These are phyloP conservation scores for Hydrolagus colliei DNA, from an alignment of 2,797 vertebrate species.

Conservation along the genomic window DNA sequence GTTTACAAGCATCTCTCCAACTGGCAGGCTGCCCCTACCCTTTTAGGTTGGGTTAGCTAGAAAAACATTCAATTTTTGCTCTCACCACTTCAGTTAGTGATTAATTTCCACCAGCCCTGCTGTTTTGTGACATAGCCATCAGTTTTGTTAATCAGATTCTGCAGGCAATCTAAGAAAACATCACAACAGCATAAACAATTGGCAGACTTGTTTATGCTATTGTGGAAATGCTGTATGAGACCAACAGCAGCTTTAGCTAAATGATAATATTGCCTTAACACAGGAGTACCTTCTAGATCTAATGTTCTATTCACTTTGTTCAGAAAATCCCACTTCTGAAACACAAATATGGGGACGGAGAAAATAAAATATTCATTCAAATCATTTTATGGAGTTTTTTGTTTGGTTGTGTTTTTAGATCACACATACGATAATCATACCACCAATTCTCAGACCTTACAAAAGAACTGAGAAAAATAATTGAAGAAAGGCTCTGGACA, in stretches of 20 bases:
- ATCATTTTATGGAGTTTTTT: background rate
- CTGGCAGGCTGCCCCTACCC: background rate
- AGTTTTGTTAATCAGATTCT: background rate
- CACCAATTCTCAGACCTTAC: no score
- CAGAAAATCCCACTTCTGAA: background rate
- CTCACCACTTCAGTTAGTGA: background rate
- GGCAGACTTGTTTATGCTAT: background rate
- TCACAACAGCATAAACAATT: background rate
- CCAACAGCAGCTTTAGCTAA: background rate
- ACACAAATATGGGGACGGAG: background rate
- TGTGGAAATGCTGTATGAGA: background rate
- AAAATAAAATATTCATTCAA: background rate
- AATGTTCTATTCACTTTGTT: background rate
- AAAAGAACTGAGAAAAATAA: no score
- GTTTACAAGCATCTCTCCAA: background rate
- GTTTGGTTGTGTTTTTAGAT: no score
- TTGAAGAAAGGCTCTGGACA: no score
- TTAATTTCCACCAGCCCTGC: background rate
- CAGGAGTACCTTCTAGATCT: no score
- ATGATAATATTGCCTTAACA: background rate
- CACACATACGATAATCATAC: no score
- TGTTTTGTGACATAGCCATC: background rate
- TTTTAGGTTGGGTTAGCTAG: background rate
- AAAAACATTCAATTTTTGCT: slow-evolving; percentile 14
- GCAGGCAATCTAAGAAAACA: background rate